Evolutionary conservation across 2,888 invertebrate species (phyloP), one percentile per base, ranked within the genome.

Genomic region (Agrochola circellaris): DNA sequence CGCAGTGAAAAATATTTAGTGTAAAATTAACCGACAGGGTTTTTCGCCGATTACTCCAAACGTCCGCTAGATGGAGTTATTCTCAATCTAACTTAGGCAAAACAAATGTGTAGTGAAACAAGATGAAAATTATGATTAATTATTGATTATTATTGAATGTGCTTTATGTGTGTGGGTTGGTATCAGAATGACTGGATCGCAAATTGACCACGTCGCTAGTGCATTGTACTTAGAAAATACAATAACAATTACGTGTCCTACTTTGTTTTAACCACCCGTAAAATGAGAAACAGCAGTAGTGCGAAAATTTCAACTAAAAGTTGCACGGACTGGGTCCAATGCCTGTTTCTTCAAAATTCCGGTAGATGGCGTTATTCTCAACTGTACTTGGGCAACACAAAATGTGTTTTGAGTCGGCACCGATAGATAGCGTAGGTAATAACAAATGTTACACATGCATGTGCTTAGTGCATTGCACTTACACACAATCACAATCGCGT

Each of bases 281-380:
- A 9, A 20, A 9, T 61, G 20, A 30, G 2, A 11, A 34, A 34
- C 13, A 34, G 20, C 15, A 2, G 20, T 9, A 38, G 26, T 4
- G 34, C 23, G n/a, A 20, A 17, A 4, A 15, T 8, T 20, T 7
- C 13, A 23, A 51, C 4, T 42, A 1, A 17, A 11, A n/a, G 17
- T n/a, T 34, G 1, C n/a, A 45, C 1, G 9, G 2, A 51, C 42
- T 42, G 20, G 15, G 11, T 2, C 0, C 4, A 0, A 3, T 2
- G 11, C 20, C 5, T 6, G 26, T 26, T 56, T 61, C n/a, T 15
- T 1, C 0, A 13, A 73, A 5, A 5, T 7, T 11, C 20, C 7
- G 38, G 23, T 67, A 84, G 84, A 71, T 82, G 64, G 70, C 48
- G 42, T 3, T 67, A 30, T 70, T 58, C 6, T 30, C 51, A 73